These are phyloP conservation scores for Elgaria multicarinata DNA, from an alignment of 2,113 vertebrate species.

Conservation along the genomic window DNA sequence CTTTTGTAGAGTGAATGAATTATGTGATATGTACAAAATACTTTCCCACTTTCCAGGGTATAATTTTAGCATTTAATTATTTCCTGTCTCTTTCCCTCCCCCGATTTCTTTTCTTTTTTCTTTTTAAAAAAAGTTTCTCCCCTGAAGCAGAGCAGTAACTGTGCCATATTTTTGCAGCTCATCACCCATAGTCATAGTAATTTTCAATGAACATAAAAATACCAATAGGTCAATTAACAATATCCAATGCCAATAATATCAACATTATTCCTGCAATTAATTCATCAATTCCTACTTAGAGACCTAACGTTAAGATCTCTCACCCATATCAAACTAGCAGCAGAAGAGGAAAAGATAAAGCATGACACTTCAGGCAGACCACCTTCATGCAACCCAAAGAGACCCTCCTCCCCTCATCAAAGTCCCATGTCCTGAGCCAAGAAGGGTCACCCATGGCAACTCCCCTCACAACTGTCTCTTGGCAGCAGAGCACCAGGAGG, in stretches of 20 bases:
- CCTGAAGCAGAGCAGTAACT: background rate
- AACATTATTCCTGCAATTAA: background rate
- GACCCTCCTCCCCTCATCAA: no score
- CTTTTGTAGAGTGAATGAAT: conserved; percentile 62
- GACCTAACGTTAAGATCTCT: background rate
- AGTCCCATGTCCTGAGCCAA: no score
- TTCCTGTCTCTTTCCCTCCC: conserved; percentile 43
- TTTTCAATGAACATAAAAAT: background rate
- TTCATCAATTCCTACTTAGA: background rate
- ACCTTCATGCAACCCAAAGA: no score
- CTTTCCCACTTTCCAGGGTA: conserved; percentile 44
- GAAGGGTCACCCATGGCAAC: no score
- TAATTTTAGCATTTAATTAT: conserved; percentile 54
- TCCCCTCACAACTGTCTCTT: no score
- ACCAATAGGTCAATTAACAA: background rate
- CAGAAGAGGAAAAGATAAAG: no score
- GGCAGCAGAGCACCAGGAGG: no score
- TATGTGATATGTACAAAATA: conserved; percentile 55
- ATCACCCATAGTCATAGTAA: background rate
- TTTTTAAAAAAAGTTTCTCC: background rate
- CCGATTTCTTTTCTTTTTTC: background rate
- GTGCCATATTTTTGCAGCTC: background rate
- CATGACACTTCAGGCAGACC: no score
- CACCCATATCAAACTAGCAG: background rate
- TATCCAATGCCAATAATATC: background rate